Evolutionary conservation across 2,888 invertebrate genomes (phyloP), one percentile per base, ranked within the genome.

Genomic region (Microctonus hyperodae): DNA sequence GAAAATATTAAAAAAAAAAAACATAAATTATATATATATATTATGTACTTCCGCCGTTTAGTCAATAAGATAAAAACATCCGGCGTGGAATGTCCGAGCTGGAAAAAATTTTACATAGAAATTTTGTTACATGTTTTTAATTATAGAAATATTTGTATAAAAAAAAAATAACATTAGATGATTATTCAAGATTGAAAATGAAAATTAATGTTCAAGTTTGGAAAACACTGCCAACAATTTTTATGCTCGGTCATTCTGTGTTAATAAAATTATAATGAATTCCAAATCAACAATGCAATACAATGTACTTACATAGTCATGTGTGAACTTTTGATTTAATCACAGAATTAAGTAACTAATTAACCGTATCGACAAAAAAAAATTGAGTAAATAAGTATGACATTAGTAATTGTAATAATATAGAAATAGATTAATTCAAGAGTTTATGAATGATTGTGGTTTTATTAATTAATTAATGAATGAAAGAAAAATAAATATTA

Each of bases 231-330:
- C 79, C 78, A 78, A 72, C 63, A 22, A 56, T 58, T 62, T 70
- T 62, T 70, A 44, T 5, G 75, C 77, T 76, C 75, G 78, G 71
- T 74, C 74, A 75, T 73, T 75, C 73, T 70, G 73, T 73, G 70
- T 74, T 31, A 35, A 56, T 40, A 20, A 63, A 57, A 63, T 72
- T 67, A 75, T 75, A 79, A 75, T 78, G 75, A 77, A 82, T 81
- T 81, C 79, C 80, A 81, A 81, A 83, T 79, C 78, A 73, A 78
- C 78, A 81, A 81, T 83, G 82, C 81, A 82, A 82, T 81, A 83
- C 75, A 72, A 81, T 83, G 82, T 83, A 82, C 79, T 81, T 82
- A 83, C 79, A 76, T 73, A 74, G 76, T 78, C 75, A 76, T 59
- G 48, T 55, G 62, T 31, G 35, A 51, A 53, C 44, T 25, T 40